These are phyloP conservation scores for Caenorhabditis wallacei DNA, from an alignment of 2,888 invertebrate species.

Conservation along the genomic window DNA sequence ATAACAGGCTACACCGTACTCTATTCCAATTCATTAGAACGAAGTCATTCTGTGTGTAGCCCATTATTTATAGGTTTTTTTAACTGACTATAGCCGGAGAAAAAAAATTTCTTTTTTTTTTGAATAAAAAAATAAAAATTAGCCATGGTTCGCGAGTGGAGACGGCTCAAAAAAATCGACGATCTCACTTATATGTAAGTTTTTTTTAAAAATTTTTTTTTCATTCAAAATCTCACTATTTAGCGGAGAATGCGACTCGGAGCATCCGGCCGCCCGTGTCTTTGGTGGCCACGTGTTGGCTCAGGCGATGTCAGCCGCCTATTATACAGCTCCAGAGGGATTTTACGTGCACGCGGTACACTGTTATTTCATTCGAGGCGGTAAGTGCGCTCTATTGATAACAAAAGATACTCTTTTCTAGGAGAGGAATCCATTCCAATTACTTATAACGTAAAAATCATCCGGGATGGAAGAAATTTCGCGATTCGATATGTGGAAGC, in stretches of 20 bases:
- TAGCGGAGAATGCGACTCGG: conserved; percentile 75
- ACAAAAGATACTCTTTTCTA: neutral
- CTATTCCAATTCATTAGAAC: too few species aligned
- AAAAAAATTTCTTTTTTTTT: conserved; percentile 1
- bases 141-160: conserved; percentile 71
- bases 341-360: conserved; percentile 78
- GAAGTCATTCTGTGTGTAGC: too few species aligned
- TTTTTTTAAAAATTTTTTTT: neutral
- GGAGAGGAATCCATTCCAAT: conserved; percentile 74
- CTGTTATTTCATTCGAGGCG: conserved; percentile 78
- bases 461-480: conserved; percentile 78
- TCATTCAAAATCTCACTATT: too few species aligned
- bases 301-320: conserved; percentile 77
- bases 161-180: conserved; percentile 71
- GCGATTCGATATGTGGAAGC: conserved; percentile 78
- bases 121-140: neutral
- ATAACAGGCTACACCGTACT: too few species aligned
- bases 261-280: conserved; percentile 74
- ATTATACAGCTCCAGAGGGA: conserved; percentile 75
- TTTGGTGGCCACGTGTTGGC: conserved; percentile 76
- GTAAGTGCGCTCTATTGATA: conserved; percentile 39
- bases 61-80: conserved; percentile 6
- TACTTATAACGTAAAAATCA: conserved; percentile 75
- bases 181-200: conserved; percentile 73
- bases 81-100: neutral